Percentiles rank a stretch among this genome's conserved stretches.
Evolutionary conservation across 2,888 invertebrate species (phyloP).

Genomic region (Troides oblongomaculatus): DNA sequence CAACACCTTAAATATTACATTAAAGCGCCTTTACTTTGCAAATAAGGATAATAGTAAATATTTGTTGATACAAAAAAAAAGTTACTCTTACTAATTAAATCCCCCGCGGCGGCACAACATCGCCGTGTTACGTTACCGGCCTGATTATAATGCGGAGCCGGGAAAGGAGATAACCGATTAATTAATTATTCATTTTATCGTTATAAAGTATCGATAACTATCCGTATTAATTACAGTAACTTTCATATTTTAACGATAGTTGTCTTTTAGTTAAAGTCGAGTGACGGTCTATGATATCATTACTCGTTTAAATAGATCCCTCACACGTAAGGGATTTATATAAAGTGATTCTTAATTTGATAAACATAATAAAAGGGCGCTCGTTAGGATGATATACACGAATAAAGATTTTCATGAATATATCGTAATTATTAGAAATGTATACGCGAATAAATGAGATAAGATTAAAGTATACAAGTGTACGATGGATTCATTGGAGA

Average conservation of each 20-base stretch:
- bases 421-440: not conserved
- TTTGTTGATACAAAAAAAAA: not conserved
- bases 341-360: no score
- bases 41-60: no score
- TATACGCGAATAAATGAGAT: conserved; percentile 15
- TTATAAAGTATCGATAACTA: conserved; percentile 21
- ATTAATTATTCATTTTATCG: conserved; percentile 29
- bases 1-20: no score
- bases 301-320: no score
- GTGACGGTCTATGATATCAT: not conserved
- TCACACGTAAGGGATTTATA: no score
- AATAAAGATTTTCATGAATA: not conserved
- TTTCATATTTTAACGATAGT: not conserved
- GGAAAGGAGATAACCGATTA: conserved; percentile 25
- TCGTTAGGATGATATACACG: no score
- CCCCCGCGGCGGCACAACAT: conserved; percentile 21
- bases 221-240: conserved; percentile 10
- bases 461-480: conserved; percentile 17
- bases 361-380: no score
- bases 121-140: conserved; percentile 10
- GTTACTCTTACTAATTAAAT: conserved; percentile 19
- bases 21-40: no score
- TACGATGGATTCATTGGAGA: conserved; percentile 16
- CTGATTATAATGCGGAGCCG: conserved; percentile 20
- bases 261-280: not conserved